Percentiles rank a stretch among this genome's conserved stretches.
Evolutionary conservation across 1,140 invertebrate genomes (phyloP).

Genomic region (Melanaphis sacchari): DNA sequence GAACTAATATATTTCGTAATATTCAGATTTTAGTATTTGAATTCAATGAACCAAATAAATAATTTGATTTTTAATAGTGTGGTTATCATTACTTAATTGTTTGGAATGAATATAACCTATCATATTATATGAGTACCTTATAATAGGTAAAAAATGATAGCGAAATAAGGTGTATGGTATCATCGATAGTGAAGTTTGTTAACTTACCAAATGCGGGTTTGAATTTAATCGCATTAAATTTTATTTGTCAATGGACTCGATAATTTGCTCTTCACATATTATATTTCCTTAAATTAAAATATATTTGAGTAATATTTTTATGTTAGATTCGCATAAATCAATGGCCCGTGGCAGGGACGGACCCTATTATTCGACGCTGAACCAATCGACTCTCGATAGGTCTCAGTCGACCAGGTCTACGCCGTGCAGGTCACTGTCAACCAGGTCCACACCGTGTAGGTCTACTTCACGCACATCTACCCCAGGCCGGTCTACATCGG

Average conservation of each 20-base stretch:
- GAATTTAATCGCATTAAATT: neutral
- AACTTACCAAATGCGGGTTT: too few species aligned
- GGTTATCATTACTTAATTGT: neutral
- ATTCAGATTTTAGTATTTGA: neutral
- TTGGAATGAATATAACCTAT: too few species aligned
- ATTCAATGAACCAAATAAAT: neutral
- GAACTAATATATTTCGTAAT: too few species aligned
- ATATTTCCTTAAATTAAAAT: neutral
- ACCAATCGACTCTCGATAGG: neutral
- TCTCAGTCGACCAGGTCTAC: neutral
- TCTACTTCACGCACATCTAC: neutral
- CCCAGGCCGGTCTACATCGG: neutral
- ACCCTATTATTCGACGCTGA: neutral
- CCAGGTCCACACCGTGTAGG: neutral
- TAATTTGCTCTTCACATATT: neutral
- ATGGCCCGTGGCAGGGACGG: neutral
- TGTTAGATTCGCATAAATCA: neutral
- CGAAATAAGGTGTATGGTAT: too few species aligned
- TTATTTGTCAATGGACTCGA: too few species aligned
- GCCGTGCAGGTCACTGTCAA: neutral
- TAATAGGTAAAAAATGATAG: too few species aligned
- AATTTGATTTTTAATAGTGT: neutral
- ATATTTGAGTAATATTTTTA: neutral
- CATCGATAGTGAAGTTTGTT: too few species aligned
- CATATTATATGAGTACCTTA: too few species aligned